Conservation (phyloP, 2,888 invertebrate species). For the Kuschelorhynchus macadamiae region DNA sequence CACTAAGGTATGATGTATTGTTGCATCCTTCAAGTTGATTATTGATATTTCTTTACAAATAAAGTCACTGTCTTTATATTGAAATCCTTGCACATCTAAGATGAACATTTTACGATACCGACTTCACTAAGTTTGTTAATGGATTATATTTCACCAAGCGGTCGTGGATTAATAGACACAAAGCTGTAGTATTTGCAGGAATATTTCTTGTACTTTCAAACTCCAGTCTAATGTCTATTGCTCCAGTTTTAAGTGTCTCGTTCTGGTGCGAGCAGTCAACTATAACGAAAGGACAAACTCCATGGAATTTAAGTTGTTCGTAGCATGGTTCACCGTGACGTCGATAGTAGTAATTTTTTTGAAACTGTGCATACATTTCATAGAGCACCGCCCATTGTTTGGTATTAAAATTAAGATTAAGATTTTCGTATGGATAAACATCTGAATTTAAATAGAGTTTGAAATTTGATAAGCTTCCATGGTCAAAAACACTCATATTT, state of each 20-base stretch:
- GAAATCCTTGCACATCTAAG: slow-evolving; percentile 7
- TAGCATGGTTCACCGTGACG: slow-evolving; percentile 2
- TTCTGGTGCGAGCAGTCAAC: slow-evolving; percentile 57
- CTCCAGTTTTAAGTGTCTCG: slow-evolving; percentile 35
- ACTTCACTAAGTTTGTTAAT: slow-evolving; percentile 50
- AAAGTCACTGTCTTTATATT: not conserved
- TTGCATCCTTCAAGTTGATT: not conserved
- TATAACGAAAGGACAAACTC: slow-evolving; percentile 54
- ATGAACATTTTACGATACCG: slow-evolving; percentile 43
- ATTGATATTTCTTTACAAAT: slow-evolving; percentile 13
- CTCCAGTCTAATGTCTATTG: slow-evolving; percentile 50
- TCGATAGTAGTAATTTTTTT: slow-evolving; percentile 13
- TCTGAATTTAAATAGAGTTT: slow-evolving; percentile 39
- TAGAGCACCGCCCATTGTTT: slow-evolving; percentile 33
- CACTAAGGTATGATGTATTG: not conserved
- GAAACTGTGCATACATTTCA: slow-evolving; percentile 43
- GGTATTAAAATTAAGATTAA: slow-evolving; percentile 19
- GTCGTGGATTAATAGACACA: slow-evolving; percentile 55
- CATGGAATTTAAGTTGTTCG: not conserved
- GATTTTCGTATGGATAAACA: slow-evolving; percentile 5
- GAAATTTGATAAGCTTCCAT: slow-evolving; percentile 29
- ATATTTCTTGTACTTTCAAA: slow-evolving; percentile 53
- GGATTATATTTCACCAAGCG: slow-evolving; percentile 54
- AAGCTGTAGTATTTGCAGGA: slow-evolving; percentile 55
- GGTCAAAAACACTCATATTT: slow-evolving; percentile 8